Evolutionary conservation across 2,888 invertebrate genomes (phyloP), one percentile per base, ranked within the genome.

Genomic region (Argyra leucocephala): DNA sequence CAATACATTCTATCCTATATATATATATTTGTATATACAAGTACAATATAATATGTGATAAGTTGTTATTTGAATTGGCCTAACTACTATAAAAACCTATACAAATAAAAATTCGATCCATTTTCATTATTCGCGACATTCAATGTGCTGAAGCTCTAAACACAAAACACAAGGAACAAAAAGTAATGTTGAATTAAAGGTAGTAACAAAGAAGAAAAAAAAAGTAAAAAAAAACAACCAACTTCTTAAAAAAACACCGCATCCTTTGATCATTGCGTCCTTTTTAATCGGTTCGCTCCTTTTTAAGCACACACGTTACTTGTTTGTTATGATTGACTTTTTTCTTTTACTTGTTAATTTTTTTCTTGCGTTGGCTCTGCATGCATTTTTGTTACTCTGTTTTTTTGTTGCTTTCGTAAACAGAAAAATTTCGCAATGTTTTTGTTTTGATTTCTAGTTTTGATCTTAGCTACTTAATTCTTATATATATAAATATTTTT

Each of bases 201-300:
- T 6, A 31, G 31, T 12, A 31, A 31, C 12, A 48, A 48, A 3
- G 2, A 48, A 48, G 18, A 3, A 48, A 48, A 48, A 48, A 48
- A 48, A 48, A 2, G 18, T 5, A 48, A 48, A 48, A 48, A 18
- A 18, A 48, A 18, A 48, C 12, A 48, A 48, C 48, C 18, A 5
- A 12, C 15, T 48, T 48, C 15, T 48, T 48, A 48, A 48, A 48
- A 48, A 48, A 15, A 15, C 18, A 48, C 48, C 48, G 48, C 48
- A 48, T 48, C 48, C 48, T 48, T 48, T 48, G 48, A 48, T 48
- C 48, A 48, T 48, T 18, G 48, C 48, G 48, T 48, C 48, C 48
- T 48, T 48, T 48, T 48, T 48, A 48, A 48, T 48, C 48, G 48
- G 48, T 48, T 48, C 48, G 48, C 48, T 48, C 48, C 48, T 48